phyloP scores from a whole-genome alignment of 2,888 invertebrate species.

The Watsonalla binaria region DNA sequence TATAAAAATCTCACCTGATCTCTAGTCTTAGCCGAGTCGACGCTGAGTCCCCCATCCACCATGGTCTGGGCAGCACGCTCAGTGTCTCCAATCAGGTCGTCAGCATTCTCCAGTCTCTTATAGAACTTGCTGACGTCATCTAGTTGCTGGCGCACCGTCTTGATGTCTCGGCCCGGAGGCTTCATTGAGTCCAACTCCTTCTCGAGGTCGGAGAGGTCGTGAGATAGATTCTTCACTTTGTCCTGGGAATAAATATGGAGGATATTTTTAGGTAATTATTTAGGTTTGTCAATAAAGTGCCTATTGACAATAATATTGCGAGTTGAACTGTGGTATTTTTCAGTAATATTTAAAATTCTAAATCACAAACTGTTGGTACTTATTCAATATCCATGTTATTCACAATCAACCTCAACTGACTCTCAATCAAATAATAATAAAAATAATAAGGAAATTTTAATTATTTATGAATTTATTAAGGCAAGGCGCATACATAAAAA shows the following conservation, averaged over 20 bases:
- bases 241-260: constrained; percentile 64
- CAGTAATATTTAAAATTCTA: no score
- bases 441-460: no score
- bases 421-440: no score
- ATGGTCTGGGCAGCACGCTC: constrained; percentile 86
- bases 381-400: no score
- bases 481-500: no score
- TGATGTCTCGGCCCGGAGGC: constrained; percentile 92
- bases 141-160: constrained; percentile 88
- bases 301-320: no score
- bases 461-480: no score
- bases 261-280: background rate
- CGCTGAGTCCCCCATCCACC: constrained; percentile 90
- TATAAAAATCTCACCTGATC: constrained; percentile 89
- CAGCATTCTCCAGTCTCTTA: constrained; percentile 82
- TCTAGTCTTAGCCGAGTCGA: constrained; percentile 88
- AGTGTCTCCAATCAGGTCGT: constrained; percentile 82
- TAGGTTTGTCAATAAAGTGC: no score
- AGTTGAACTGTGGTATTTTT: no score
- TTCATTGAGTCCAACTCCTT: constrained; percentile 90
- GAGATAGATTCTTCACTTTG: constrained; percentile 87
- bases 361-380: no score
- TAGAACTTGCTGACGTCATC: constrained; percentile 86
- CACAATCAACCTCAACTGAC: no score
- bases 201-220: constrained; percentile 89